Conservation (phyloP, 1,140 invertebrate genomes). For the Anoplophora glabripennis region DNA sequence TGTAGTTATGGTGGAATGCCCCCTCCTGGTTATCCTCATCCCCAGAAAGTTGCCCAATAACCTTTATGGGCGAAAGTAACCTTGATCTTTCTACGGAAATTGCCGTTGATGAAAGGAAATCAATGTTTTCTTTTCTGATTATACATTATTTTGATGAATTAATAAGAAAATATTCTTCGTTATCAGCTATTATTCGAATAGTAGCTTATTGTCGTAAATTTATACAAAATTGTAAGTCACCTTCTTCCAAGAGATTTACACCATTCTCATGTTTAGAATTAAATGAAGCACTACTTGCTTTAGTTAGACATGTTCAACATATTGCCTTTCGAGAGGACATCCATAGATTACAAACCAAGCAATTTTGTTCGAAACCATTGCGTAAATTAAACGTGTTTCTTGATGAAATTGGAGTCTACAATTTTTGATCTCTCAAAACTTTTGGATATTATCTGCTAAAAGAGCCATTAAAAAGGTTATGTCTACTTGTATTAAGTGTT, state of each 20-base stretch:
- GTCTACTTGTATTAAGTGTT: conserved; percentile 3
- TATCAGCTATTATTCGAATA: background rate
- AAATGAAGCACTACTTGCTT: background rate
- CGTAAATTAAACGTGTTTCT: too few species aligned
- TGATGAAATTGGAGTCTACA: background rate
- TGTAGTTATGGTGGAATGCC: conserved; percentile 37
- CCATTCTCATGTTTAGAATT: background rate
- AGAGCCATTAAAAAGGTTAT: conserved; percentile 1
- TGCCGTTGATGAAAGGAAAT: background rate
- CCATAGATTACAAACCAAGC: too few species aligned
- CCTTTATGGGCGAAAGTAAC: background rate
- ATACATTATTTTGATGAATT: background rate
- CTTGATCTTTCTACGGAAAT: background rate
- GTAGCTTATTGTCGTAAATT: background rate
- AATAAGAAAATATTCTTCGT: background rate
- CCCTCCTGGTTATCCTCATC: background rate
- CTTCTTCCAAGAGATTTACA: too few species aligned
- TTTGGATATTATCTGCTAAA: conserved; percentile 13
- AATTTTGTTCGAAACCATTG: too few species aligned
- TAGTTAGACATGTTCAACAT: conserved; percentile 2
- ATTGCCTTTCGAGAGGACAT: background rate
- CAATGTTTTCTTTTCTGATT: background rate
- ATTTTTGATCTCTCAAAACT: conserved; percentile 8
- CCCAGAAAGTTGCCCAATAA: background rate
- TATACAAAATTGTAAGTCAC: too few species aligned